phyloP scores from a whole-genome alignment of 2,113 vertebrate species.

The Pica pica region DNA sequence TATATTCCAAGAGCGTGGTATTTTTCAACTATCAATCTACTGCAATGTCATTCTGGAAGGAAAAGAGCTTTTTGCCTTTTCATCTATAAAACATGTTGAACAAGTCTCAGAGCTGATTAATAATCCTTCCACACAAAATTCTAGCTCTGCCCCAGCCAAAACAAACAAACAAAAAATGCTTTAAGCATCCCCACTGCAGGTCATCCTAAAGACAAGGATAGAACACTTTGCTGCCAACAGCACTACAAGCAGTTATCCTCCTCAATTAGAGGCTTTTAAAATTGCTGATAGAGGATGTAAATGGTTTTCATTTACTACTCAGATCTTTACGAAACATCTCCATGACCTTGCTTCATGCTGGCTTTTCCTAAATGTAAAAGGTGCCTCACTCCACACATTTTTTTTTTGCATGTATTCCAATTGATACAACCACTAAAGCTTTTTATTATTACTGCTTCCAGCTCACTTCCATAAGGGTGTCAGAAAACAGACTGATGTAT shows the following conservation, averaged over 20 bases:
- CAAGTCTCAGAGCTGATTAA: conserved; percentile 28
- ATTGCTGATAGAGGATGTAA: background rate
- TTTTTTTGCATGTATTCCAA: background rate
- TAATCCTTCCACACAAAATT: background rate
- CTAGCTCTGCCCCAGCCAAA: conserved; percentile 16
- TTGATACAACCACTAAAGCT: background rate
- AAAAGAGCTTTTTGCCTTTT: background rate
- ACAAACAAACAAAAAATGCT: conserved; percentile 8
- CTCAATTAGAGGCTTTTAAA: conserved; percentile 26
- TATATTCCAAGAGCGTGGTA: background rate
- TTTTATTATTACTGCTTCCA: background rate
- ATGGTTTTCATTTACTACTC: background rate
- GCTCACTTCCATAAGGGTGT: background rate
- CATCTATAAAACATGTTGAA: background rate
- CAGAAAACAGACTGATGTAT: background rate
- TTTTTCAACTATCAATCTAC: background rate
- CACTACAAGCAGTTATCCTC: conserved; percentile 13
- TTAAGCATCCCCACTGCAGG: background rate
- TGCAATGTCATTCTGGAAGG: background rate
- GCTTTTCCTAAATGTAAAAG: background rate
- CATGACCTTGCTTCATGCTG: background rate
- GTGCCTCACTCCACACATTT: background rate
- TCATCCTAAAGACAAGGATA: conserved; percentile 16
- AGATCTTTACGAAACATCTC: background rate
- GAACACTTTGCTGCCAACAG: conserved; percentile 3